Evolutionary conservation across 2,888 invertebrate species (phyloP).

Genomic region (Lathronympha strigana): DNA sequence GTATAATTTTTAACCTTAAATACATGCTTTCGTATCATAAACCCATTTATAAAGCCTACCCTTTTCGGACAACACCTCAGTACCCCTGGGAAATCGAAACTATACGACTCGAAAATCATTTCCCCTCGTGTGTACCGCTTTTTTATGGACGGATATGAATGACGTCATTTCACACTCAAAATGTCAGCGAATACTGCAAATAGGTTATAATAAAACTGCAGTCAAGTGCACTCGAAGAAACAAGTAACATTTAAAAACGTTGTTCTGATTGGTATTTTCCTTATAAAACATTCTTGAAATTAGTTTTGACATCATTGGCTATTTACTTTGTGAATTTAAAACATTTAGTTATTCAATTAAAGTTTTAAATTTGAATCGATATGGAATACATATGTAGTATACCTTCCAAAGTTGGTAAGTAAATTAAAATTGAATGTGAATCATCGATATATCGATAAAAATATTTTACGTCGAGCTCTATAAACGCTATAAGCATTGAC

Average conservation of each 20-base stretch:
- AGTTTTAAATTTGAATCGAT: no score
- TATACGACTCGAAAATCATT: conserved; percentile 14
- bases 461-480: no score
- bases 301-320: no score
- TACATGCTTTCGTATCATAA: neutral
- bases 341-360: no score
- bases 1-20: conserved; percentile 5
- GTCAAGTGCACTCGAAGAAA: neutral
- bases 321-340: no score
- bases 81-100: conserved; percentile 16
- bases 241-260: neutral
- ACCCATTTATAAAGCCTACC: neutral
- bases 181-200: neutral
- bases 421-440: no score
- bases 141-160: conserved; percentile 11
- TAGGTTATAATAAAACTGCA: neutral
- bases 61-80: conserved; percentile 8
- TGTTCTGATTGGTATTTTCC: no score
- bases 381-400: no score
- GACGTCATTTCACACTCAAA: neutral
- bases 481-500: no score
- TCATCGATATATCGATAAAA: no score
- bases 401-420: no score
- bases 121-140: neutral
- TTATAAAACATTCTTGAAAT: no score